A percentile compares a stretch with the other conserved stretches of the same genome.
Evolutionary conservation across 2,888 invertebrate genomes (phyloP).

Genomic region (Chloroclysta siterata): DNA sequence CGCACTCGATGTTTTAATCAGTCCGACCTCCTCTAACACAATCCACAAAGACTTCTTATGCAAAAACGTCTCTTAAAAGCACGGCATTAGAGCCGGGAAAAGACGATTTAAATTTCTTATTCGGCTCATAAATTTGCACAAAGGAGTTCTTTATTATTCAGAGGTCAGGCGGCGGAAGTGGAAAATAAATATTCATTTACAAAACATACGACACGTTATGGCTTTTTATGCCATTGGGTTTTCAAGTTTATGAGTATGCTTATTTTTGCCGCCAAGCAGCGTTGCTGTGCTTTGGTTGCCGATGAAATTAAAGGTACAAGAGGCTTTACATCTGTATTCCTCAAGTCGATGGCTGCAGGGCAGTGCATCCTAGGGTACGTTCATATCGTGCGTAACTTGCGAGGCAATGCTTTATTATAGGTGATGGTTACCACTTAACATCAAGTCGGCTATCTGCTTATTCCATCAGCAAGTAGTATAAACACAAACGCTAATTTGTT

Average conservation of each 20-base stretch:
- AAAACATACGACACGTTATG: not conserved
- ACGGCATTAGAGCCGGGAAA: slow-evolving; percentile 12
- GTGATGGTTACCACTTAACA: too few relatives aligned
- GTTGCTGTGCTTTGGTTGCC: too few relatives aligned
- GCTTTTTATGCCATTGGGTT: not conserved
- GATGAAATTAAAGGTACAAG: too few relatives aligned
- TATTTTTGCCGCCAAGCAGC: not conserved
- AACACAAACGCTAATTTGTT: too few relatives aligned
- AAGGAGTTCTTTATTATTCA: slow-evolving; percentile 26
- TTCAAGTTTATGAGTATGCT: not conserved
- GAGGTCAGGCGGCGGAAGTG: slow-evolving; percentile 18
- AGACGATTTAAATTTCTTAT: slow-evolving; percentile 30
- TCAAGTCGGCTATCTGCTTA: too few relatives aligned
- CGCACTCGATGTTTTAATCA: slow-evolving; percentile 49
- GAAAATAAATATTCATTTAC: slow-evolving; percentile 7
- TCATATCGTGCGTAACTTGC: too few relatives aligned
- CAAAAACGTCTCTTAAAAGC: slow-evolving; percentile 22
- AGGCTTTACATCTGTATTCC: too few relatives aligned
- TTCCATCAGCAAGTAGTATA: too few relatives aligned
- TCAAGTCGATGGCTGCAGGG: too few relatives aligned
- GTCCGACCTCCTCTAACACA: slow-evolving; percentile 20
- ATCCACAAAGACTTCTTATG: slow-evolving; percentile 1
- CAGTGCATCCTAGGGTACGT: too few relatives aligned
- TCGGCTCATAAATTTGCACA: slow-evolving; percentile 28
- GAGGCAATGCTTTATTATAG: too few relatives aligned